Conservation (phyloP, 2,888 invertebrate genomes). For the Rotaria sp. region DNA sequence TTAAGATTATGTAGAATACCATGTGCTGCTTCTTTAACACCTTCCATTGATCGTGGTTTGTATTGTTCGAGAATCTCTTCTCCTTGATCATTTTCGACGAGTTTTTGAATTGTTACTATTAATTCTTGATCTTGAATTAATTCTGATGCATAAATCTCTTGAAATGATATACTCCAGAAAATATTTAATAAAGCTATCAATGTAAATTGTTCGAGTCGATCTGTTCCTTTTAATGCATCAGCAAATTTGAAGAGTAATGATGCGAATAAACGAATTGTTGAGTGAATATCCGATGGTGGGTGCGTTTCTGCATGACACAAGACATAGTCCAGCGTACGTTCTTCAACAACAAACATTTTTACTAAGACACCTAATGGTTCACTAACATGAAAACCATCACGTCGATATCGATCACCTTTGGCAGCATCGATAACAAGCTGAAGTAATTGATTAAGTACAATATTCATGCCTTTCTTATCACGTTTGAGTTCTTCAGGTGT, state of each 20-base stretch:
- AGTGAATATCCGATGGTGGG: too few relatives aligned
- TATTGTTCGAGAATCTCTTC: background rate
- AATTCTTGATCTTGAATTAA: too few relatives aligned
- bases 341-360: background rate
- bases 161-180: background rate
- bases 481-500: background rate
- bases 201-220: background rate
- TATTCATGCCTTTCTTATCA: background rate
- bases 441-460: background rate
- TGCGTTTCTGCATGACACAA: too few relatives aligned
- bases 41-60: background rate
- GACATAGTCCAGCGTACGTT: background rate
- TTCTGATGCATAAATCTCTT: background rate
- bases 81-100: too few relatives aligned
- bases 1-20: too few relatives aligned
- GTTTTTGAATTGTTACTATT: too few relatives aligned
- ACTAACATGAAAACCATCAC: background rate
- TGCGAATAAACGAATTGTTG: background rate
- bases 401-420: background rate
- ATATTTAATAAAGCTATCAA: background rate
- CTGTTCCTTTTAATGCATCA: background rate
- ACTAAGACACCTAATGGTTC: background rate
- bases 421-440: background rate
- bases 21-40: background rate
- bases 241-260: background rate